Conservation (phyloP, 2,797 vertebrate species). For the Percopsis omiscomaycus region DNA sequence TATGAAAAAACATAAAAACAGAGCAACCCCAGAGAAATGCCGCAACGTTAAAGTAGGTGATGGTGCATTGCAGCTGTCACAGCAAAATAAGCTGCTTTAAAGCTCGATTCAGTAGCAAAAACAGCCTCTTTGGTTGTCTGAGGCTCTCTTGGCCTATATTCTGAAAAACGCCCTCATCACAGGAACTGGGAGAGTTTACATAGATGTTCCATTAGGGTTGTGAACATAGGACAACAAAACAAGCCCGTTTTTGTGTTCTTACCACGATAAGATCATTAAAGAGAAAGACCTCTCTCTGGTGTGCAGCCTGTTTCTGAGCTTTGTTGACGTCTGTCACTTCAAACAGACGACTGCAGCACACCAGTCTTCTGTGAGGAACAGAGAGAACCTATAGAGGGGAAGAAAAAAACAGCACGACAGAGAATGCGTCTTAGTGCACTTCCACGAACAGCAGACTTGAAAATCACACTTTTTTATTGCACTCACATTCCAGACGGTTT, state of each 20-base stretch:
- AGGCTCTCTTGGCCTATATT: not conserved
- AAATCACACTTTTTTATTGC: not conserved
- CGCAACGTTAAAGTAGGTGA: slow-evolving; percentile 33
- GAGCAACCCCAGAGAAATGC: slow-evolving; percentile 27
- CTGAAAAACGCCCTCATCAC: not conserved
- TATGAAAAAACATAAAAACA: slow-evolving; percentile 52
- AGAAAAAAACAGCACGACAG: not conserved
- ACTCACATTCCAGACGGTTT: not conserved
- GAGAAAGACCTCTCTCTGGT: slow-evolving; percentile 98
- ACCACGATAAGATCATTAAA: slow-evolving; percentile 99
- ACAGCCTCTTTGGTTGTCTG: not conserved
- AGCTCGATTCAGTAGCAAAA: slow-evolving; percentile 7
- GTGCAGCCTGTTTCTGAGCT: slow-evolving; percentile 95
- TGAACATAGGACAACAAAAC: not conserved
- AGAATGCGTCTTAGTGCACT: not conserved
- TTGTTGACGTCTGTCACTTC: slow-evolving; percentile 96
- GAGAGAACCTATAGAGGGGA: slow-evolving; percentile 86
- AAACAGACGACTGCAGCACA: slow-evolving; percentile 98
- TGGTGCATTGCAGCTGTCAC: slow-evolving; percentile 60
- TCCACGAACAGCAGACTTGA: not conserved
- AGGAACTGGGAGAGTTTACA: not conserved
- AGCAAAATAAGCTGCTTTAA: slow-evolving; percentile 52
- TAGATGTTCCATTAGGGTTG: not conserved
- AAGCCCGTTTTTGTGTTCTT: slow-evolving; percentile 17
- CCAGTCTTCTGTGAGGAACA: slow-evolving; percentile 92